Evolutionary conservation across 2,113 vertebrate species (phyloP).

Genomic region (Telmatochromis sp.): DNA sequence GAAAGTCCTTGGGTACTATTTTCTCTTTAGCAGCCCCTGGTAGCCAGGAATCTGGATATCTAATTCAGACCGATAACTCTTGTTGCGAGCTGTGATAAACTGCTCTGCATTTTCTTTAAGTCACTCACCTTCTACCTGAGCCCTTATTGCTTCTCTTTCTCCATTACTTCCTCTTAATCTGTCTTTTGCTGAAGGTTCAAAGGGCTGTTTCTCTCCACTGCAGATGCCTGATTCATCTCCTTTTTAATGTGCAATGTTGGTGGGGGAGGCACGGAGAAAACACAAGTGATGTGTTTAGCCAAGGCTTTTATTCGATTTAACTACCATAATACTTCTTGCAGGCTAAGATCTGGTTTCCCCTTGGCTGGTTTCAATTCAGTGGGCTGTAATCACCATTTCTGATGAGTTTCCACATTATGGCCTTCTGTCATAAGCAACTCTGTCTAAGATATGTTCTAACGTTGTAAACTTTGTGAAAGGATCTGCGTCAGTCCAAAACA

Average conservation of each 20-base stretch:
- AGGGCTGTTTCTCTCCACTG: slow-evolving; percentile 42
- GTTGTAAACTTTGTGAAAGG: background rate
- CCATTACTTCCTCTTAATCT: slow-evolving; percentile 1
- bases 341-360: slow-evolving; percentile 57
- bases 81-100: slow-evolving; percentile 21
- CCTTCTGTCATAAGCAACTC: slow-evolving; percentile 10
- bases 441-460: background rate
- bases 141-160: background rate
- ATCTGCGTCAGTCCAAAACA: background rate
- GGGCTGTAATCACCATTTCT: slow-evolving; percentile 50
- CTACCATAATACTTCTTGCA: slow-evolving; percentile 51
- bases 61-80: background rate
- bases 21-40: slow-evolving; percentile 6
- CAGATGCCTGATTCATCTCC: slow-evolving; percentile 42
- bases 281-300: slow-evolving; percentile 29
- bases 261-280: slow-evolving; percentile 18
- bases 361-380: slow-evolving; percentile 54
- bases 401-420: slow-evolving; percentile 42
- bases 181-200: slow-evolving; percentile 35
- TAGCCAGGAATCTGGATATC: background rate
- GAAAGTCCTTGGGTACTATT: slow-evolving; percentile 32
- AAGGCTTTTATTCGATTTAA: slow-evolving; percentile 45
- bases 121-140: background rate
- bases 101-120: slow-evolving; percentile 22
- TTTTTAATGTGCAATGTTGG: slow-evolving; percentile 38